Evolutionary conservation across 2,888 invertebrate genomes (phyloP), one percentile per base, ranked within the genome.

Genomic region (Ochropleura plecta): DNA sequence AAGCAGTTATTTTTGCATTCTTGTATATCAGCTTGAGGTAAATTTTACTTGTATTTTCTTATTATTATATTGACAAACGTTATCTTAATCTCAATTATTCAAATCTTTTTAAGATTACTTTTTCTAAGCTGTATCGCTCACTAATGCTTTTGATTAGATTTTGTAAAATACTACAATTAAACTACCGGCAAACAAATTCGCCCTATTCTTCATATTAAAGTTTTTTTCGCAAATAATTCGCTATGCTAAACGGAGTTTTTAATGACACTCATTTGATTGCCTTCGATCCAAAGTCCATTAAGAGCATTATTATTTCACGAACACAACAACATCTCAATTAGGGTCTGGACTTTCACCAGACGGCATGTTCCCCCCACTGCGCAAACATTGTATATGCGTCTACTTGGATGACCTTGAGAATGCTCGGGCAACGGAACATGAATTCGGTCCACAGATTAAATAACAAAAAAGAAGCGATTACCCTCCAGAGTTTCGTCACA

Each of bases 321-420:
- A 69, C 51, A 77, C 74, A 73, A 74, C 79, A 74, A 60, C 76
- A 68, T 62, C 78, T 76, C 79, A 80, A 79, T 85, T 81, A 86
- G 49, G 73, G 70, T 72, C 18, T 20, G 42, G 62, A 78, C 86
- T 90, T 88, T 88, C 90, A 76, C 87, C 82, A 73, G 71, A 66
- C 84, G 81, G 75, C 81, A 80, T 65, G 83, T 75, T 86, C 67
- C 70, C 83, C 84, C 87, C 84, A 81, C 84, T 65, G 64, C 78
- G 70, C 73, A 75, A 51, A 59, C 73, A 86, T 77, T 74, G 73
- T 72, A 88, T 88, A 78, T 82, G 78, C 67, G 63, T 44, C 46
- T 74, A 67, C 81, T 51, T 64, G 49, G 65, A 71, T 73, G 74
- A 76, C 77, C 78, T 73, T 79, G 76, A 79, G 79, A 60, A 55